Percentiles rank a stretch among this genome's conserved stretches.
Evolutionary conservation across 2,113 vertebrate species (phyloP).

Genomic region (Muntiacus muntjak): DNA sequence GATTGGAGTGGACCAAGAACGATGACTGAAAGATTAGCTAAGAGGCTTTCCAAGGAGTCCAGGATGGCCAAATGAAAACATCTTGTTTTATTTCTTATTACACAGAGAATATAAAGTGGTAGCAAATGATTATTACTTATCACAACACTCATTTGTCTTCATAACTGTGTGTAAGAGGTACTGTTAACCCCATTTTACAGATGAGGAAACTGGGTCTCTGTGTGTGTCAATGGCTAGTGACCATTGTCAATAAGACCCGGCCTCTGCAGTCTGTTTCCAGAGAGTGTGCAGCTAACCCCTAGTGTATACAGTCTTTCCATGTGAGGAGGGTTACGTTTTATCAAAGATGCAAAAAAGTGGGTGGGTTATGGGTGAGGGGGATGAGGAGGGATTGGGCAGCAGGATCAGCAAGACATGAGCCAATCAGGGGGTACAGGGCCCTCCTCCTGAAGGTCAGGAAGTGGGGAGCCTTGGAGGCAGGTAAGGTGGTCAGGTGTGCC

Average conservation of each 20-base stretch:
- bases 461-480: neutral
- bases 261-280: neutral
- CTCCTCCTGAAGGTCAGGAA: neutral
- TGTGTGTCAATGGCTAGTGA: neutral
- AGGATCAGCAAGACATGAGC: neutral
- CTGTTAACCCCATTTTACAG: neutral
- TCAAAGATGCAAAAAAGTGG: neutral
- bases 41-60: slow-evolving; percentile 3
- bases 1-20: neutral
- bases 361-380: neutral
- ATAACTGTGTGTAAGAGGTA: neutral
- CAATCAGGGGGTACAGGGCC: neutral
- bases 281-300: neutral
- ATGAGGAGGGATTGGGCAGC: neutral
- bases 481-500: neutral
- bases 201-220: neutral
- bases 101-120: neutral
- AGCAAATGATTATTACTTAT: neutral
- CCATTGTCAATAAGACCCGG: neutral
- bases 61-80: neutral
- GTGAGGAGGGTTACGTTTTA: neutral
- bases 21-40: neutral
- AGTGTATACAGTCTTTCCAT: neutral
- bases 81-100: neutral
- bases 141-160: neutral